Conservation (phyloP, 2,888 invertebrate species). For the Drosophila meridionalis region DNA sequence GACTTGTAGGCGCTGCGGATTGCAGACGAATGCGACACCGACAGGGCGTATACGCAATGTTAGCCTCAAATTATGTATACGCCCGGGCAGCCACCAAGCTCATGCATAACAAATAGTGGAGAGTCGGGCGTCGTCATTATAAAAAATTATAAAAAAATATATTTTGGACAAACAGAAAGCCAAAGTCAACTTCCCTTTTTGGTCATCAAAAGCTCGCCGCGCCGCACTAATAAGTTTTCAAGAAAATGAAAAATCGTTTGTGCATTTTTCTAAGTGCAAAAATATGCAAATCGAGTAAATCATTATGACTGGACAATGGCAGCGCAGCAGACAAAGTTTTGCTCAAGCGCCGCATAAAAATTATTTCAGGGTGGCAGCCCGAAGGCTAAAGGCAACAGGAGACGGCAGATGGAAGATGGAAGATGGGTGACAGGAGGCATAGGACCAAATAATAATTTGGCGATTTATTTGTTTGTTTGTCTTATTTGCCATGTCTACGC, state of each 20-base stretch:
- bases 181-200: slow-evolving; percentile 27
- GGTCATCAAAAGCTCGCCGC: slow-evolving; percentile 67
- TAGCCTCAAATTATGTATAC: slow-evolving; percentile 40
- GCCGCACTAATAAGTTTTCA: slow-evolving; percentile 79
- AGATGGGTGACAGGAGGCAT: slow-evolving; percentile 3
- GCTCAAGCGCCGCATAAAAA: slow-evolving; percentile 50
- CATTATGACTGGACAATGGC: slow-evolving; percentile 68
- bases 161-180: slow-evolving; percentile 24
- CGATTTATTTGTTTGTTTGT: slow-evolving; percentile 78
- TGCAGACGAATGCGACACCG: slow-evolving; percentile 68
- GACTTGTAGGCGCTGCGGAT: slow-evolving; percentile 83
- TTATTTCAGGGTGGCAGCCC: slow-evolving; percentile 24
- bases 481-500: slow-evolving; percentile 71
- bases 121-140: slow-evolving; percentile 53
- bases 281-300: slow-evolving; percentile 84
- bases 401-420: neutral
- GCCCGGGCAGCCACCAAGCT: slow-evolving; percentile 17
- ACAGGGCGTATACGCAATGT: slow-evolving; percentile 61
- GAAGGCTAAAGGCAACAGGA: slow-evolving; percentile 9
- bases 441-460: slow-evolving; percentile 69
- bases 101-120: slow-evolving; percentile 73
- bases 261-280: slow-evolving; percentile 82
- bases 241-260: slow-evolving; percentile 83
- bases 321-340: slow-evolving; percentile 70
- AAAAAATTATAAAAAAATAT: slow-evolving; percentile 11